Evolutionary conservation across 2,797 vertebrate species (phyloP), one percentile per base, ranked within the genome.

Genomic region (Ctenopoma multispine): DNA sequence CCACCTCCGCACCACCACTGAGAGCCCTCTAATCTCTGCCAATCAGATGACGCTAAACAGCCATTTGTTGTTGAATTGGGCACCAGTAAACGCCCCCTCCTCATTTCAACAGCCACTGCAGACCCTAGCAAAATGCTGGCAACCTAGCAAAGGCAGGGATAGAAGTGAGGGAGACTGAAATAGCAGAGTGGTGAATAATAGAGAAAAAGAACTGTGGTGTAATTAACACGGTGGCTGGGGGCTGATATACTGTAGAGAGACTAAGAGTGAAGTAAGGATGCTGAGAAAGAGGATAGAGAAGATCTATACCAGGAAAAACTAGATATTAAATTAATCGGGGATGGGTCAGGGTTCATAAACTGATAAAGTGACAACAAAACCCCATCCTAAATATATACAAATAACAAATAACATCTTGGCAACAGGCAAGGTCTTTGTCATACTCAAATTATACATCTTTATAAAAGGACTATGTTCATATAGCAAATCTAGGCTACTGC

Each of bases 21-120:
- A 83, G 67, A 88, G 79, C 82, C 89, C 89, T 88, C 86, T 92
- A 92, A 93, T 92, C 88, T 92, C 79, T 89, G 92, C 89, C 91
- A 91, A 92, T 93, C 92, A 92, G 69, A 90, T 86, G 87, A 86
- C 47, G 84, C 83, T 80, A 86, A 91, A 84, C 83, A 86, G 85
- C 82, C 84, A 87, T 90, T 93, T 92, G 87, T 89, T 90, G 85
- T 89, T 72, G 81, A 90, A 83, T 75, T 67, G 81, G 85, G 84
- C 76, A 84, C 61, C 77, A 72, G 75, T 24, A 21, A 63, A 82
- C 80, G 23, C 83, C 83, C 76, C 84, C 79, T 74, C 70, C 80
- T 78, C 78, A 49, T 76, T 80, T 85, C 84, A 79, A 79, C 80
- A 86, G 82, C 75, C 75, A 72, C 82, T 79, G 74, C 75, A 82